Evolutionary conservation across 2,113 vertebrate species (phyloP).

Genomic region (Ptychochromis oligacanthus): DNA sequence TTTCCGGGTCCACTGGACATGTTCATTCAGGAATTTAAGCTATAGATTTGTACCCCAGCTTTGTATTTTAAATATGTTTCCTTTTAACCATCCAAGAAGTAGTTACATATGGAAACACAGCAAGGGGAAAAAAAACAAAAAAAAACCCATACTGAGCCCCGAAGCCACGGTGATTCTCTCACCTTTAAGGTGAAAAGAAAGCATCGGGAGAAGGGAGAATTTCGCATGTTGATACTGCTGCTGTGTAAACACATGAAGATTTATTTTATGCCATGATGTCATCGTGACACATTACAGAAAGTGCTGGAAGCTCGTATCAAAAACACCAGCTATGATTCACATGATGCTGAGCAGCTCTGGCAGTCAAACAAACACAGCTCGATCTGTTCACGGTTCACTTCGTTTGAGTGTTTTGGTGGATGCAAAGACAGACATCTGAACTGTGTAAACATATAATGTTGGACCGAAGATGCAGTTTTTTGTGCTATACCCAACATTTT

Average conservation of each 20-base stretch:
- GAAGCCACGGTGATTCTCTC: not conserved
- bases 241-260: not conserved
- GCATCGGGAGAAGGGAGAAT: not conserved
- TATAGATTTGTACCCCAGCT: not conserved
- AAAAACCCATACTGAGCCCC: not conserved
- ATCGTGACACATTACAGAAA: not conserved
- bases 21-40: not conserved
- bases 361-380: not conserved
- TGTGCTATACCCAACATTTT: not conserved
- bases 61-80: not conserved
- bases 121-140: not conserved
- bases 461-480: not conserved
- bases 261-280: not conserved
- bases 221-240: not conserved
- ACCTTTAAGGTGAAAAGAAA: not conserved
- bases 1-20: not conserved
- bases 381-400: not conserved
- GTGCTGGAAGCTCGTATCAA: not conserved
- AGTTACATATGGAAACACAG: not conserved
- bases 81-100: not conserved
- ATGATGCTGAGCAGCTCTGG: slow-evolving; percentile 1
- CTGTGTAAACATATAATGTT: not conserved
- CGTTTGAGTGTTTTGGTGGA: not conserved
- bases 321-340: not conserved
- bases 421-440: not conserved